Evolutionary conservation across 2,113 vertebrate genomes (phyloP).

Genomic region (Microtus oregoni): DNA sequence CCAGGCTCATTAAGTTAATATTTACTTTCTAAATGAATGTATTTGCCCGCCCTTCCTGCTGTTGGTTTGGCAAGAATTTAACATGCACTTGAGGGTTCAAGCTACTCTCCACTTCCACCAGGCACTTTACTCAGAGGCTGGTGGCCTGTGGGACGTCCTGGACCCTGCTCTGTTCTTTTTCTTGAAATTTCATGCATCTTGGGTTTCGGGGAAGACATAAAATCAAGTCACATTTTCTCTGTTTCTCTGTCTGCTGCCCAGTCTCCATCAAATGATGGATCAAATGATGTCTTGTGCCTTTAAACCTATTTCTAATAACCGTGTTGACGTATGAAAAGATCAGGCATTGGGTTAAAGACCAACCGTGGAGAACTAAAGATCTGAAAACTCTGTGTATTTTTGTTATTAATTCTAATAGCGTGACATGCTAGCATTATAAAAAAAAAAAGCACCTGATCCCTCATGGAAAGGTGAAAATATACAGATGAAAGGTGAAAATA

Average conservation of each 20-base stretch:
- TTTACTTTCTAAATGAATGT: slow-evolving; percentile 77
- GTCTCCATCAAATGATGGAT: background rate
- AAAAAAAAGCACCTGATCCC: background rate
- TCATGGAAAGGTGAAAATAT: background rate
- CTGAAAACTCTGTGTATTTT: slow-evolving; percentile 19
- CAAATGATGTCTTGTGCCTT: background rate
- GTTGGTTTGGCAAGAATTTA: slow-evolving; percentile 65
- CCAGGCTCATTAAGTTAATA: slow-evolving; percentile 77
- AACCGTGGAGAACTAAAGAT: background rate
- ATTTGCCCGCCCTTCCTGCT: slow-evolving; percentile 70
- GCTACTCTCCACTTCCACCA: background rate
- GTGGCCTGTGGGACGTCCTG: background rate
- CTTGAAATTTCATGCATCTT: background rate
- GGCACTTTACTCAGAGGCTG: background rate
- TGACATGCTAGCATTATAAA: background rate
- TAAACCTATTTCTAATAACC: slow-evolving; percentile 15
- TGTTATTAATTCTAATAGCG: background rate
- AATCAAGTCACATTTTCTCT: background rate
- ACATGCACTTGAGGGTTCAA: background rate
- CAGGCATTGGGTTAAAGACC: slow-evolving; percentile 14
- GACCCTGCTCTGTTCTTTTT: background rate
- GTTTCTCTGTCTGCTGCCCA: background rate
- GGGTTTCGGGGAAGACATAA: slow-evolving; percentile 26
- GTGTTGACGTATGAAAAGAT: background rate
- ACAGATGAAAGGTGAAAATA: no score